Evolutionary conservation across 2,888 invertebrate species (phyloP), one percentile per base, ranked within the genome.

Genomic region (Willowsia nigromaculata): DNA sequence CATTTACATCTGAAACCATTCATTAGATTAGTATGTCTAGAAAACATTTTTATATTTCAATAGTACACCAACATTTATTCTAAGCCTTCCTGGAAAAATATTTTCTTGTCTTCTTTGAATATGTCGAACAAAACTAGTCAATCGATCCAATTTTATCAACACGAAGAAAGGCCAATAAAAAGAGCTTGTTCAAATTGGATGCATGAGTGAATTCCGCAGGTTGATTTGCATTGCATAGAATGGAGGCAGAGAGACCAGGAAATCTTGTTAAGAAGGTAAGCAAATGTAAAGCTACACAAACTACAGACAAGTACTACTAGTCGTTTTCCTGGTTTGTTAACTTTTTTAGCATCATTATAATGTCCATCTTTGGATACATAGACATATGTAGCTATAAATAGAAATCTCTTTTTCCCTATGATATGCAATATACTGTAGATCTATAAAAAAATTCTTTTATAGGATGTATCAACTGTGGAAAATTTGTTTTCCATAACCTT

Each of bases 241-340:
- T n/a, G n/a, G 1, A 25, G 3, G 13, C 11, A 56, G 22, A 9
- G 25, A 62, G 27, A 9, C 68, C 37, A 15, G 40, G 11, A 37
- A 68, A 68, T 37, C 68, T 68, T 68, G 37, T 37, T 68, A 68
- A 22, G 68, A 13, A 68, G 25, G n/a, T n/a, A 18, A n/a, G 7
- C n/a, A 25, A 11, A 13, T 7, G 59, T 27, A 27, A 7, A 27
- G 4, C 9, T 5, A 27, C 1, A 59, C 7, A 59, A 27, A 13
- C 25, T 59, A 15, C 59, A 25, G 25, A 27, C 4, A 27, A 59
- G 59, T 27, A 27, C 13, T 27, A 59, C 7, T 25, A 11, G 27
- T 25, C 18, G 15, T 68, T 68, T 40, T 68, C 15, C 68, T 68
- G 68, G 68, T 68, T 68, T 68, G 68, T 68, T 68, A 68, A 68